Percentiles rank a stretch among this genome's conserved stretches.
These are phyloP conservation scores for Drosophila auraria DNA, from an alignment of 1,140 invertebrate species.

Conservation along the genomic window DNA sequence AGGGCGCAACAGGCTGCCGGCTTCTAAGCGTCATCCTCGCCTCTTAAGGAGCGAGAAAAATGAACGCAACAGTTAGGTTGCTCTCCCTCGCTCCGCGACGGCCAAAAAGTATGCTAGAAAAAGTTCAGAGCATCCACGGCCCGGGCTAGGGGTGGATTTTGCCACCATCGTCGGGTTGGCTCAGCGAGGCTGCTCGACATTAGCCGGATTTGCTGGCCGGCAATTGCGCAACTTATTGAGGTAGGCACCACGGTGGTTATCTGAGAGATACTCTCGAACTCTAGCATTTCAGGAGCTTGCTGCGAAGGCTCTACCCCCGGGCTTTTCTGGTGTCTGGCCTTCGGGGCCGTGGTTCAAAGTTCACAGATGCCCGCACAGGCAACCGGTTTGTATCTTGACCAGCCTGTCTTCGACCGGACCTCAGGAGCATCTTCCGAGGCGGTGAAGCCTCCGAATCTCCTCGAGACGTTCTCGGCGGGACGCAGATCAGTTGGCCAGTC, in stretches of 20 bases:
- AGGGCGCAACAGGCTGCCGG: constrained; percentile 58
- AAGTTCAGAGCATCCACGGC: constrained; percentile 44
- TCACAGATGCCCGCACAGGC: constrained; percentile 67
- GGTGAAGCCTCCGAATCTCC: constrained; percentile 56
- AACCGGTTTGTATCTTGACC: constrained; percentile 75
- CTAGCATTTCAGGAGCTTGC: not conserved
- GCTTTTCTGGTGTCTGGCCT: constrained; percentile 34
- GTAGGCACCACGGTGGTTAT: constrained; percentile 63
- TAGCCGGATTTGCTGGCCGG: constrained; percentile 45
- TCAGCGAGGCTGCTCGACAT: constrained; percentile 30
- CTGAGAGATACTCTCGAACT: constrained; percentile 19
- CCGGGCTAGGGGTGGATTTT: constrained; percentile 54
- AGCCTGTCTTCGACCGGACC: constrained; percentile 78
- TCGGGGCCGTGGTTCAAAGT: constrained; percentile 62
- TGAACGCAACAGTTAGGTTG: constrained; percentile 12
- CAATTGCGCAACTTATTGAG: constrained; percentile 74
- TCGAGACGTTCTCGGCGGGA: constrained; percentile 42
- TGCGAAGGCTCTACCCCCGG: constrained; percentile 40
- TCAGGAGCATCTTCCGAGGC: constrained; percentile 27
- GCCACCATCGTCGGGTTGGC: constrained; percentile 29
- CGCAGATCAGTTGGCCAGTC: constrained; percentile 43
- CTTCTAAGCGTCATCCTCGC: constrained; percentile 41
- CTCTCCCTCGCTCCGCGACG: not conserved
- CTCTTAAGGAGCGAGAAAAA: constrained; percentile 20
- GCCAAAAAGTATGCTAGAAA: constrained; percentile 63